Base-by-base conservation (phyloP, 1,140 invertebrate genomes). In the Brachystomella parvula region DNA sequence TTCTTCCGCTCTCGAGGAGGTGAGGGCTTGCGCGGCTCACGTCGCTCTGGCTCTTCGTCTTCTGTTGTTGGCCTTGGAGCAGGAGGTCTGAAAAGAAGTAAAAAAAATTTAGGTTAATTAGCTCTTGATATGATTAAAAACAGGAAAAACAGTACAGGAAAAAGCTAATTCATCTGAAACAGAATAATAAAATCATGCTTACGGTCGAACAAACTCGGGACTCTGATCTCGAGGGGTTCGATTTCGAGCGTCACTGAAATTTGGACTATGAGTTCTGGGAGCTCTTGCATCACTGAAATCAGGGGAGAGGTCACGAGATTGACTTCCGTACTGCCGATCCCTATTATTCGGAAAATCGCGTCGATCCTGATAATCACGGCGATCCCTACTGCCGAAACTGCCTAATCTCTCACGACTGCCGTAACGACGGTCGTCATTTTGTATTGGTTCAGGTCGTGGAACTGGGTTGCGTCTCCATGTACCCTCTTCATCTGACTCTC, bases 1-100 rank as follows among this genome's bases (percentile, higher is more conserved):
- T 63, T 66, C 47, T 71, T 73, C 26, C 72, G 59, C 47, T 71
- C 67, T 44, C 61, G 58, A 9, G 58, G 47, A 28, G 58, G 58
- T 9, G 58, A 30, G 9, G 58, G 29, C 30, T 60, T 35, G 15
- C 58, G 29, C 26, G 9, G 9, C 29, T 35, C 58, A 60, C 32
- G 44, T 47, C 44, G 58, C 12, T 60, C 6, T 24, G 12, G 26
- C 58, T 47, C 60, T 62, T 62, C 60, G 2, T 62, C 31, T 21
- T 24, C 35, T 29, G 6, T 21, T 24, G 6, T 53, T 53, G 35
- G 35, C 35, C 19, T 21, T 9, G 49, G 15, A 53, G 49, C 49
- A 26, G 49, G 24, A n/a, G 15, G 49, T 26, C 49, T 53, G 24
- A 26, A 53, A 53, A 53, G 24, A 53, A n/a, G 24, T 15, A 26